These are phyloP conservation scores for Rhynchonycteris naso DNA, from an alignment of 2,797 vertebrate genomes.

Conservation along the genomic window DNA sequence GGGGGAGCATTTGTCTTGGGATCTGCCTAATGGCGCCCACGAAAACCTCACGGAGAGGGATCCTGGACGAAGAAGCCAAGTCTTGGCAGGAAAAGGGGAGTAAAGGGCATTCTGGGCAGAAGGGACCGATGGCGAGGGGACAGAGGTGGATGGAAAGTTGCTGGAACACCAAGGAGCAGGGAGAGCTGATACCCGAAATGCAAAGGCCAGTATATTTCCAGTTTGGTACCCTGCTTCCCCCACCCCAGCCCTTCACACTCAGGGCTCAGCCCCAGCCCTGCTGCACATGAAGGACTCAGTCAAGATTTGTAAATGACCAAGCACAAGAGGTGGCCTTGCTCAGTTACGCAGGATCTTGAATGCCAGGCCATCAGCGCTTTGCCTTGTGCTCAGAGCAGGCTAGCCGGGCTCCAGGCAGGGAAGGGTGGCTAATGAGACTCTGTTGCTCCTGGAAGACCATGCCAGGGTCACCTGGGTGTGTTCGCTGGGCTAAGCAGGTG, in stretches of 20 bases:
- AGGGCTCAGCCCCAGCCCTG: neutral
- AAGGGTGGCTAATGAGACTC: slow-evolving; percentile 38
- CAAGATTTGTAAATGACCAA: neutral
- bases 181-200: neutral
- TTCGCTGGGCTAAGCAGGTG: slow-evolving; percentile 8
- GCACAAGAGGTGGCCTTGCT: neutral
- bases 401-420: slow-evolving; percentile 14
- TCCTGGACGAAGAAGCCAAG: neutral
- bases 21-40: neutral
- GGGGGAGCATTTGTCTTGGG: rapidly evolving
- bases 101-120: neutral
- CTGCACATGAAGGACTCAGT: neutral
- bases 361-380: neutral
- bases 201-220: neutral
- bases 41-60: neutral
- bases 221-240: neutral
- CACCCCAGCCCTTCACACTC: too few relatives aligned
- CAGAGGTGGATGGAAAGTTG: neutral
- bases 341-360: neutral
- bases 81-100: neutral
- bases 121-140: neutral
- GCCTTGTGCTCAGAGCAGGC: neutral
- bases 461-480: slow-evolving; percentile 3
- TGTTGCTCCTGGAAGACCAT: slow-evolving; percentile 22
- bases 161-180: rapidly evolving